Evolutionary conservation across 2,113 vertebrate genomes (phyloP), one percentile per base, ranked within the genome.

Genomic region (Periophthalmus modestus): DNA sequence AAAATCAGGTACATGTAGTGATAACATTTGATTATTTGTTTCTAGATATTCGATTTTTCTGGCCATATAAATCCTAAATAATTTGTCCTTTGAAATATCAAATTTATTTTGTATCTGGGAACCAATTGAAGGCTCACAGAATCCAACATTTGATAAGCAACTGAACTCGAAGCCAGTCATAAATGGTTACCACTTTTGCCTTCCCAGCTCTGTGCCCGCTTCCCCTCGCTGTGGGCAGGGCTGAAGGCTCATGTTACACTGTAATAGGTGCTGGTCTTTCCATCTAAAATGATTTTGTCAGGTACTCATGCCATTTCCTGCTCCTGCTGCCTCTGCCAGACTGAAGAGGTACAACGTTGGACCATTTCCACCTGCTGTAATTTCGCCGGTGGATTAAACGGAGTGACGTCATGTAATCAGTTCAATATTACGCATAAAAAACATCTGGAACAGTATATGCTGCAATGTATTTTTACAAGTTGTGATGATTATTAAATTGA

Each of bases 161-260:
- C 47, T 48, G 12, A 48, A 7, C 6, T 52, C 19, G 5, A 52
- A 21, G 10, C 2, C 52, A n/a, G 36, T 65, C 18, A 21, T 65
- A 12, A 39, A n/a, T 65, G 19, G 16, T 16, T 36, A n/a, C 33
- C 3, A 9, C 61, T 63, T 33, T 33, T 36, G 28, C 33, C 10
- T 39, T 65, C 34, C 62, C 62, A 43, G 62, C 62, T 65, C 62
- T 12, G 34, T 65, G 62, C 34, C 61, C 62, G 43, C 62, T 65
- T 65, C 62, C 16, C 34, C 2, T 65, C 34, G 12, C 18, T 11
- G 7, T 13, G 9, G 19, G 62, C 18, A 1, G 33, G 15, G 61
- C 5, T 43, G 9, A 12, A 4, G 62, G 34, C 34, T 65, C 9
- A 65, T 12, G 62, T 65, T 65, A 43, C 62, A 65, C 19, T 65